phyloP scores from a whole-genome alignment of 2,888 invertebrate genomes.

The Mythimna loreyi region DNA sequence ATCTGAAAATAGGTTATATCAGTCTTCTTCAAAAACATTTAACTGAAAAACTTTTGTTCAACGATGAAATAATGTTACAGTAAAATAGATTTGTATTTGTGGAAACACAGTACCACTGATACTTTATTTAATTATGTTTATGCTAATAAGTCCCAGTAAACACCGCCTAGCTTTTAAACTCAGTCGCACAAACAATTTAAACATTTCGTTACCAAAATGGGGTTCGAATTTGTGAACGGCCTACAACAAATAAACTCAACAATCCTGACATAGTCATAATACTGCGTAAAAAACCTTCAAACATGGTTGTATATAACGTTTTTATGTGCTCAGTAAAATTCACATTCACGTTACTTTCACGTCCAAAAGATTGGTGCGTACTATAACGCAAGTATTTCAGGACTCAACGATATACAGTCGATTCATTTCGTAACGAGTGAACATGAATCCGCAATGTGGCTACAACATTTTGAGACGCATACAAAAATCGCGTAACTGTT shows the following conservation, averaged over 20 bases:
- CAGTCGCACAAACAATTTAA: conserved; percentile 49
- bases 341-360: conserved; percentile 35
- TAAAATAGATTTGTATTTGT: conserved; percentile 5
- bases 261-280: conserved; percentile 26
- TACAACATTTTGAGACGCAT: conserved; percentile 72
- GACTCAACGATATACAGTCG: conserved; percentile 43
- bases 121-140: conserved; percentile 49
- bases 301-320: conserved; percentile 30
- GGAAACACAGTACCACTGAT: conserved; percentile 1
- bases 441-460: conserved; percentile 56
- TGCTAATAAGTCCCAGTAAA: conserved; percentile 46
- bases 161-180: conserved; percentile 49
- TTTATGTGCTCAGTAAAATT: conserved; percentile 55
- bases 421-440: conserved; percentile 49
- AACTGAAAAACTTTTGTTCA: background rate
- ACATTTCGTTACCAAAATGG: conserved; percentile 32
- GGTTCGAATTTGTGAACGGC: conserved; percentile 23
- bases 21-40: background rate
- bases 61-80: background rate
- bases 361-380: conserved; percentile 49
- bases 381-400: conserved; percentile 49
- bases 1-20: background rate
- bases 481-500: conserved; percentile 74
- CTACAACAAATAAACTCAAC: conserved; percentile 33
- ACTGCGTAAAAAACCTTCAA: conserved; percentile 22